phyloP scores from a whole-genome alignment of 2,797 vertebrate genomes.

The Myotis planiceps region DNA sequence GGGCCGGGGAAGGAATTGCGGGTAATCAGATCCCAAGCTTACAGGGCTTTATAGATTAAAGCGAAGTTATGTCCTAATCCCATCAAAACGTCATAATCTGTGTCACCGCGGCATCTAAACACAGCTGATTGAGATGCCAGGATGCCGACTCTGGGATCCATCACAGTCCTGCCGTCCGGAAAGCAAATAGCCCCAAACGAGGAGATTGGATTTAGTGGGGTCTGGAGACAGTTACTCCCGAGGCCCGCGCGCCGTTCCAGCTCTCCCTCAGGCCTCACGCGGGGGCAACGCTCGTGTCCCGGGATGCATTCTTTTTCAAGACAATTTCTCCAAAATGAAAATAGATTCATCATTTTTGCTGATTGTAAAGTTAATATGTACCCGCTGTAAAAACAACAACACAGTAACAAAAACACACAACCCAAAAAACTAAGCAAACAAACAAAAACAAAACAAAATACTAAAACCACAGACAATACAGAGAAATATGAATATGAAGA shows the following conservation, averaged over 20 bases:
- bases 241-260: constrained; percentile 13
- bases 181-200: constrained; percentile 78
- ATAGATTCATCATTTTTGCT: constrained; percentile 39
- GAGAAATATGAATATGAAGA: not conserved
- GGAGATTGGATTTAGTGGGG: constrained; percentile 82
- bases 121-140: constrained; percentile 79
- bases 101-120: constrained; percentile 79
- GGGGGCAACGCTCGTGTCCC: constrained; percentile 21
- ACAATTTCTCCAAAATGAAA: constrained; percentile 56
- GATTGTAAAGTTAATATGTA: constrained; percentile 52
- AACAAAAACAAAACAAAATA: not conserved
- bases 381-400: not conserved
- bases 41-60: constrained; percentile 82
- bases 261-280: constrained; percentile 58
- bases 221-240: constrained; percentile 80
- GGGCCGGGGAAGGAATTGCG: constrained; percentile 63
- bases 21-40: constrained; percentile 79
- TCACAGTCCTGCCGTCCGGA: constrained; percentile 76
- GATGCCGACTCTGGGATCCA: constrained; percentile 78
- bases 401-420: not conserved
- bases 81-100: constrained; percentile 82
- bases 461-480: not conserved
- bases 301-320: constrained; percentile 38
- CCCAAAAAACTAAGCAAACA: not conserved
- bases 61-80: constrained; percentile 82